Percentiles rank a stretch among this genome's conserved stretches.
Conservation (phyloP, 2,113 vertebrate species). For the Chamaetylas fuelleborni region DNA sequence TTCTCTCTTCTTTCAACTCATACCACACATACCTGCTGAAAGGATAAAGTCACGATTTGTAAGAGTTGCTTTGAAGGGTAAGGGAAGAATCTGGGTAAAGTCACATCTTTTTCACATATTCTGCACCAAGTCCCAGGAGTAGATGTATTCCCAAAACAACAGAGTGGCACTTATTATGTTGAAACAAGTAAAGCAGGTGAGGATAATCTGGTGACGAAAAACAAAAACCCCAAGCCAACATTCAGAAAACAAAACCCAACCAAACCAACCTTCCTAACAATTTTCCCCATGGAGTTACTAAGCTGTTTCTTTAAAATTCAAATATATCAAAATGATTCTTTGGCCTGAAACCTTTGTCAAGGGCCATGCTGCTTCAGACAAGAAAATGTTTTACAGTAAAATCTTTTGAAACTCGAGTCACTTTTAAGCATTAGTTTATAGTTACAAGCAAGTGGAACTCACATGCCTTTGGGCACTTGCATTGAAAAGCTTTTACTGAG, state of each 20-base stretch:
- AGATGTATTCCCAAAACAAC: background rate
- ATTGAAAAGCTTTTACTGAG: constrained; percentile 15
- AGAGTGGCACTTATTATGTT: background rate
- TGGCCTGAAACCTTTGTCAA: background rate
- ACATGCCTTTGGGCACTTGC: background rate
- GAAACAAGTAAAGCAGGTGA: background rate
- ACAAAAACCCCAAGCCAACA: background rate
- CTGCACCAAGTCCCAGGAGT: background rate
- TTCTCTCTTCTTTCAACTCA: background rate
- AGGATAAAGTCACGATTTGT: background rate
- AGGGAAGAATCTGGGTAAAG: background rate
- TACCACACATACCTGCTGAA: background rate
- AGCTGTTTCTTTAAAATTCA: background rate
- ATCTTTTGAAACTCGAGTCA: background rate
- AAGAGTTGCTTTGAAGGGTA: background rate
- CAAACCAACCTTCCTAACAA: background rate
- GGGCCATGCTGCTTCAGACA: background rate
- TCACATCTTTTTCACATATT: background rate
- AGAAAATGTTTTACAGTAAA: background rate
- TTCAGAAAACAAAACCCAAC: background rate
- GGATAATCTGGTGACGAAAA: background rate
- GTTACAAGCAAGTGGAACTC: background rate
- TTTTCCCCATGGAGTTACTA: background rate
- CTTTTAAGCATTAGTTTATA: background rate
- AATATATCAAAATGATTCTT: background rate